Evolutionary conservation across 2,113 vertebrate species (phyloP), one percentile per base, ranked within the genome.

Genomic region (Naja naja): DNA sequence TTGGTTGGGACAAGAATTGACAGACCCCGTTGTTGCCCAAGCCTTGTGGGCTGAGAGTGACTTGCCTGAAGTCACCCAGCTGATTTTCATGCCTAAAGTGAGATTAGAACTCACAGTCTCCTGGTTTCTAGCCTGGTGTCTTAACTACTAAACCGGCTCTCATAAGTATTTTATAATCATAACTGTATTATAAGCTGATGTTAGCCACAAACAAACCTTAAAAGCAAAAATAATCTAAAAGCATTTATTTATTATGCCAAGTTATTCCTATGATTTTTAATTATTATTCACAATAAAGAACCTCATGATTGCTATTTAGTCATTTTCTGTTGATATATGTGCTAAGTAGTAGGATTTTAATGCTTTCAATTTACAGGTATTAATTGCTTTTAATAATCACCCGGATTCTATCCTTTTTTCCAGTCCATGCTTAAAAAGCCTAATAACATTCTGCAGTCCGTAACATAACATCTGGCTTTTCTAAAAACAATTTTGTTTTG

Each of bases 381-480:
- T 94, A 91, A 74, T 96, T 81, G 55, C 55, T 93, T 58, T 64
- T 86, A 92, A 69, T 88, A 86, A 55, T 89, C 97, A 93, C 88
- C 87, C 94, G 93, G 95, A 94, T 91, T 95, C 22, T 94, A 87
- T 45, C 88, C 91, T 92, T 85, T 94, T 94, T 91, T 93, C 94
- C 92, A 90, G 27, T 91, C 43, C 89, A 27, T 12, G 53, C 53
- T 49, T 27, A 69, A 95, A 55, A 88, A 95, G 74, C 85, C 18
- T 54, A 96, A 91, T 94, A 56, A 34, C 8, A 34, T 52, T 85
- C 91, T 64, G 88, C 81, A 90, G 93, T 95, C 89, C 95, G 87
- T 92, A 94, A 88, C 64, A 86, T 89, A 89, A 93, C 94, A 94
- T 96, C 93, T 93, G 95, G 93, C 49, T 93, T 97, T 96, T 93